phyloP scores from a whole-genome alignment of 2,888 invertebrate genomes.

The Deilephila elpenor region DNA sequence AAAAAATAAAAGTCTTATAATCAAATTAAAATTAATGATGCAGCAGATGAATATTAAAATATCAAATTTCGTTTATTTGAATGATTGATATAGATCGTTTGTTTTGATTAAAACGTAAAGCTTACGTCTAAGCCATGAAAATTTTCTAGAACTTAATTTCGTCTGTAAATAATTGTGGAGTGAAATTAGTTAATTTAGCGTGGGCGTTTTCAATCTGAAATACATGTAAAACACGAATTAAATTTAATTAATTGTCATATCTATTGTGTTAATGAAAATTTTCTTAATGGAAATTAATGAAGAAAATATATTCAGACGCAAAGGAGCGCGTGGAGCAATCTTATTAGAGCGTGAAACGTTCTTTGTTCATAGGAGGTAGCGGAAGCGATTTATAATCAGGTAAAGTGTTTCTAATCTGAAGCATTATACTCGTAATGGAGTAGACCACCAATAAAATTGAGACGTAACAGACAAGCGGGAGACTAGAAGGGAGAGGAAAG shows the following conservation, averaged over 20 bases:
- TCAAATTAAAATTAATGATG: not conserved
- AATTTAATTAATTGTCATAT: conserved; percentile 19
- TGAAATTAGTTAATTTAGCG: not conserved
- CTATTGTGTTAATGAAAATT: conserved; percentile 13
- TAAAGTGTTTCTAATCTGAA: not conserved
- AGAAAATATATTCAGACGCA: conserved; percentile 24
- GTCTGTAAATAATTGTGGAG: not conserved
- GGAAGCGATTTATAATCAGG: not conserved
- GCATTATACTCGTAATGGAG: too few relatives aligned
- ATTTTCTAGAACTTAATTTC: not conserved
- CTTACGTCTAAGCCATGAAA: not conserved
- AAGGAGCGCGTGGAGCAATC: conserved; percentile 16
- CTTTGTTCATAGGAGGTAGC: not conserved
- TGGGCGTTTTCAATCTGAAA: conserved; percentile 10
- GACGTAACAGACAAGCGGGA: too few relatives aligned
- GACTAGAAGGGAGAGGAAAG: too few relatives aligned
- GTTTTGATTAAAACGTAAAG: not conserved
- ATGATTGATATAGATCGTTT: not conserved
- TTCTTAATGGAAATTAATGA: conserved; percentile 26
- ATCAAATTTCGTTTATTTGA: not conserved
- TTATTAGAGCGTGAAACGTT: conserved; percentile 10
- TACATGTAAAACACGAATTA: conserved; percentile 7
- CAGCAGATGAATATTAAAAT: not conserved
- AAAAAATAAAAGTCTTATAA: too few relatives aligned
- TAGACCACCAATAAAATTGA: too few relatives aligned